phyloP scores from a whole-genome alignment of 2,888 invertebrate genomes.

The Apocheima hispidaria region DNA sequence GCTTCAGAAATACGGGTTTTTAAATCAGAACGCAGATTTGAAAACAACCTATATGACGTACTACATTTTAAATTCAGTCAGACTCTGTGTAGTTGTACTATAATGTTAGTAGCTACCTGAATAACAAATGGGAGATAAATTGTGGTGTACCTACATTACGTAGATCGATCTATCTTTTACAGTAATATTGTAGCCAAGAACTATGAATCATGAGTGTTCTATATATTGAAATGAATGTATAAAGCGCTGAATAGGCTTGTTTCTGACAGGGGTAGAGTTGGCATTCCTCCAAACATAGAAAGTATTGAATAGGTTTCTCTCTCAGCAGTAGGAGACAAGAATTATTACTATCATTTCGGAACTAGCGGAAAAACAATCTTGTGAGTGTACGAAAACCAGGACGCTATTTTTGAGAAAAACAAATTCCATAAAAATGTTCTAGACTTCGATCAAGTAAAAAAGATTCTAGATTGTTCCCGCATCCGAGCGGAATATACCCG shows the following conservation, averaged over 20 bases:
- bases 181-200: neutral
- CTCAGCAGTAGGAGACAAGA: neutral
- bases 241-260: neutral
- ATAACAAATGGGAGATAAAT: neutral
- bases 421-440: no score
- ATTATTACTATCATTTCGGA: neutral
- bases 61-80: no score
- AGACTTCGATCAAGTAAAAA: no score
- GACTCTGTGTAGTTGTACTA: no score
- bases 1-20: no score
- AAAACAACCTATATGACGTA: no score
- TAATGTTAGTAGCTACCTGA: no score
- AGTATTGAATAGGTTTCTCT: neutral
- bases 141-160: neutral
- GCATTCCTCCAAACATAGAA: neutral
- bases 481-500: slow-evolving; percentile 13
- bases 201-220: slow-evolving; percentile 1
- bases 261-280: neutral
- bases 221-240: neutral
- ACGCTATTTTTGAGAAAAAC: slow-evolving; percentile 3
- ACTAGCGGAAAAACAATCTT: neutral
- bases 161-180: neutral
- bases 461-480: slow-evolving; percentile 5
- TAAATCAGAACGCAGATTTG: no score
- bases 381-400: neutral